Evolutionary conservation across 2,888 invertebrate species (phyloP), one percentile per base, ranked within the genome.

Genomic region (Caenorhabditis auriculariae): DNA sequence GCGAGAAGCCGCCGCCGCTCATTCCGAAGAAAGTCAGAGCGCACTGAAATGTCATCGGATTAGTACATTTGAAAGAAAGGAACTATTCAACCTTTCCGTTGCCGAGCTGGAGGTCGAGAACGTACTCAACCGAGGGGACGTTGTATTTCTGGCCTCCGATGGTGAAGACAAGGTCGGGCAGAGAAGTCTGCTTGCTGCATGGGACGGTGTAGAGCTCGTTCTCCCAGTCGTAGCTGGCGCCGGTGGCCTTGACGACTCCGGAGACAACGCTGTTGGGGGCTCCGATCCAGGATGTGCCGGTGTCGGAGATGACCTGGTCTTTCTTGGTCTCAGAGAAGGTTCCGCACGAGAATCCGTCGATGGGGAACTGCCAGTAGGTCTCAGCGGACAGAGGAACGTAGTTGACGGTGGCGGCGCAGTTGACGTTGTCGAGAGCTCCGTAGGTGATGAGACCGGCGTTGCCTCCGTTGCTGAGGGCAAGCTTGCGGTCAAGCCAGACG

Each of bases 401-500:
- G 69, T 60, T 66, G 59, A 72, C 50, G 26, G 27, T 23, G 7
- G 70, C 43, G 51, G 54, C 75, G 55, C 77, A 77, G 73, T 77
- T 76, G 52, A 35, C 45, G 56, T 54, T 65, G 62, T 77, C 76
- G 29, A 72, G 43, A 37, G 66, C 77, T 60, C 77, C 77, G 64
- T 75, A 75, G 57, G 76, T 77, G 72, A 77, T 72, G 28, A 72
- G 64, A 37, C 77, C 77, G 12, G 66, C 76, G 47, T 44, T 54
- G 46, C 62, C 66, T 50, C 65, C 73, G 41, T 66, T 43, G 23
- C 66, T 42, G 53, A 60, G 55, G 38, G 21, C 42, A 39, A 61
- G 51, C 54, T 60, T 65, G 39, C 71, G 65, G 60, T 77, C 91
- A 57, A 98, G 87, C 82, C 93, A 98, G 85, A 96, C 96, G 26